Evolutionary conservation across 2,797 vertebrate genomes (phyloP).

Genomic region (Sus cebifrons): DNA sequence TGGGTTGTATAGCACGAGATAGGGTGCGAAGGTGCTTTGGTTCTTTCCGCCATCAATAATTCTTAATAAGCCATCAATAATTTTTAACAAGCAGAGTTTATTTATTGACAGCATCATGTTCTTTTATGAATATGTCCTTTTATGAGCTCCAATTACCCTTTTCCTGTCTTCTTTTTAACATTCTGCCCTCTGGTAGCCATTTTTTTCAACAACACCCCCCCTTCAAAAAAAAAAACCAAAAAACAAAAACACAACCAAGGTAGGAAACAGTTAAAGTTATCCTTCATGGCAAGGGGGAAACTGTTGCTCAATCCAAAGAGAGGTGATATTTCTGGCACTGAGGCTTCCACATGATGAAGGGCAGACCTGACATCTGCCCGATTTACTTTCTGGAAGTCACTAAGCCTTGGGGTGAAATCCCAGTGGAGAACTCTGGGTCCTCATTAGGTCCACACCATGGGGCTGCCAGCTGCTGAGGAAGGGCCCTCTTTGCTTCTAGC

Average conservation of each 20-base stretch:
- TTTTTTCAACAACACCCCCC: slow-evolving; percentile 26
- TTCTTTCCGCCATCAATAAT: not conserved
- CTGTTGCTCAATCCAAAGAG: not conserved
- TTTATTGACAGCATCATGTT: not conserved
- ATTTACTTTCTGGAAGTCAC: slow-evolving; percentile 7
- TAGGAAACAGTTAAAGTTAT: slow-evolving; percentile 54
- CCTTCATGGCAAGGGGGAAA: not conserved
- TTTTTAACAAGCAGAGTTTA: slow-evolving; percentile 30
- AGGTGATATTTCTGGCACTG: slow-evolving; percentile 29
- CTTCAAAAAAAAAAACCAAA: not conserved
- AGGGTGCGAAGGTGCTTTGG: not conserved
- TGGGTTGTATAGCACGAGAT: not conserved
- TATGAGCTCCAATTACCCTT: not conserved
- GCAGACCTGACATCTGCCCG: slow-evolving; percentile 35
- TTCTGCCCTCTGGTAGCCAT: not conserved
- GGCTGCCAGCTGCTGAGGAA: not conserved
- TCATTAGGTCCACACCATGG: not conserved
- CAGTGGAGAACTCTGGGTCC: not conserved
- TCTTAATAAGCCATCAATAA: not conserved
- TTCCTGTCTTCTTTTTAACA: slow-evolving; percentile 42
- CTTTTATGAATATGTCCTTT: slow-evolving; percentile 37
- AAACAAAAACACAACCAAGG: slow-evolving; percentile 12
- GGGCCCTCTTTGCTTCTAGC: not conserved
- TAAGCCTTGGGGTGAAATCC: no score
- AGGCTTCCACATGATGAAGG: not conserved